These are phyloP conservation scores for Eilema depressum DNA, from an alignment of 2,888 invertebrate species.

Conservation along the genomic window DNA sequence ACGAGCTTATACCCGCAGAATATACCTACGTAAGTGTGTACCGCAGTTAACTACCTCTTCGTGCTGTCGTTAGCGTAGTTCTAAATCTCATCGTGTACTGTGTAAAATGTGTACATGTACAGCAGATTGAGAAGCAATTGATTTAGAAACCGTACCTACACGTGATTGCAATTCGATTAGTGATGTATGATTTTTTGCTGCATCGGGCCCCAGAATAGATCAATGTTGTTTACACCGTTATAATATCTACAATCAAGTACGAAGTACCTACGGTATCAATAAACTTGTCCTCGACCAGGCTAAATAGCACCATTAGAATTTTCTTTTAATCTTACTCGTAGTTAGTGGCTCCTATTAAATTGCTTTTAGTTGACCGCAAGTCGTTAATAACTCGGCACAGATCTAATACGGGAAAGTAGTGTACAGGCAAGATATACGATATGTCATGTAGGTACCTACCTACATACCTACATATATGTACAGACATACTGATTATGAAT, in stretches of 20 bases:
- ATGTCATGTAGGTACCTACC: slow-evolving; percentile 11
- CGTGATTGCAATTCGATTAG: too few relatives aligned
- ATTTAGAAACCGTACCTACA: too few relatives aligned
- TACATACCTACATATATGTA: not conserved
- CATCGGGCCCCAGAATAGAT: not conserved
- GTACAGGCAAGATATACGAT: slow-evolving; percentile 43
- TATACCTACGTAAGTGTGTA: too few relatives aligned
- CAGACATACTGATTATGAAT: not conserved
- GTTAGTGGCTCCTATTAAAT: slow-evolving; percentile 50
- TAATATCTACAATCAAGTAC: slow-evolving; percentile 14
- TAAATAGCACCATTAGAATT: slow-evolving; percentile 24
- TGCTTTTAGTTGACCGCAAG: slow-evolving; percentile 47
- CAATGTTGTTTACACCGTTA: slow-evolving; percentile 21
- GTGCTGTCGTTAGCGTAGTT: not conserved
- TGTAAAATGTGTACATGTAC: too few relatives aligned
- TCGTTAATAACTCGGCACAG: slow-evolving; percentile 47
- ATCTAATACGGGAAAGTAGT: slow-evolving; percentile 46
- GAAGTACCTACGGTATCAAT: slow-evolving; percentile 11
- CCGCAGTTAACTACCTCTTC: not conserved
- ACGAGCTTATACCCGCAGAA: too few relatives aligned
- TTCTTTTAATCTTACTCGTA: slow-evolving; percentile 43
- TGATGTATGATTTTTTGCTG: not conserved
- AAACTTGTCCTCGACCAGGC: slow-evolving; percentile 23
- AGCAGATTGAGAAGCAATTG: too few relatives aligned
- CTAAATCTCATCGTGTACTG: too few relatives aligned